These are phyloP conservation scores for Sphaerophoria rueppellii DNA, from an alignment of 2,888 invertebrate genomes.

Conservation along the genomic window DNA sequence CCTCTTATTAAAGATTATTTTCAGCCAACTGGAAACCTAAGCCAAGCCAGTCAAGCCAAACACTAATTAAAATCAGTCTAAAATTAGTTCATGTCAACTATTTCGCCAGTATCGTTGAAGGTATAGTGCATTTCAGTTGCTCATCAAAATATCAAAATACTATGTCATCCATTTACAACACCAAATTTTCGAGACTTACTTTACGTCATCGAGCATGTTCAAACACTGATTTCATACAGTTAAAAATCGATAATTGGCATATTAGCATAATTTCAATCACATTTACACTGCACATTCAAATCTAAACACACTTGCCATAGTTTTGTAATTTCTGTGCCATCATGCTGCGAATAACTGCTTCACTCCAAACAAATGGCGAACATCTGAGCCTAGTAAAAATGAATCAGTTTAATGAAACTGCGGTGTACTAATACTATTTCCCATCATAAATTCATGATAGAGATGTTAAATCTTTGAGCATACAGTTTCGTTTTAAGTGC, in stretches of 20 bases:
- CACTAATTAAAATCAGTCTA: no score
- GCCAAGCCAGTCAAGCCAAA: no score
- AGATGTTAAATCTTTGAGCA: neutral
- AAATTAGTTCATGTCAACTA: no score
- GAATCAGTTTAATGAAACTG: no score
- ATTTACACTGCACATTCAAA: neutral
- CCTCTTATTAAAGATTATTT: no score
- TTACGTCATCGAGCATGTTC: neutral
- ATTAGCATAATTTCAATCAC: neutral
- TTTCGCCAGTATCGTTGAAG: no score
- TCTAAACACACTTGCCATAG: neutral
- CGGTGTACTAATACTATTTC: no score
- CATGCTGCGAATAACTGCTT: no score
- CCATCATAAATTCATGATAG: neutral
- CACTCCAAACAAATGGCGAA: no score
- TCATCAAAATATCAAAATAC: constrained; percentile 5
- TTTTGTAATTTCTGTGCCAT: no score
- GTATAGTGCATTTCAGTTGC: neutral
- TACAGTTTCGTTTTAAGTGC: neutral
- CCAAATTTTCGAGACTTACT: neutral
- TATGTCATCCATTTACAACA: neutral
- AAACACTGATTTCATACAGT: neutral
- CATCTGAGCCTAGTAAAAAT: no score
- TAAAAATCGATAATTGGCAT: constrained; percentile 10
- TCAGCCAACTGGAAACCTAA: no score